A percentile compares a stretch with the other conserved stretches of the same genome.
Conservation (phyloP, 1,140 invertebrate species). For the Eupristina koningsbergeri region DNA sequence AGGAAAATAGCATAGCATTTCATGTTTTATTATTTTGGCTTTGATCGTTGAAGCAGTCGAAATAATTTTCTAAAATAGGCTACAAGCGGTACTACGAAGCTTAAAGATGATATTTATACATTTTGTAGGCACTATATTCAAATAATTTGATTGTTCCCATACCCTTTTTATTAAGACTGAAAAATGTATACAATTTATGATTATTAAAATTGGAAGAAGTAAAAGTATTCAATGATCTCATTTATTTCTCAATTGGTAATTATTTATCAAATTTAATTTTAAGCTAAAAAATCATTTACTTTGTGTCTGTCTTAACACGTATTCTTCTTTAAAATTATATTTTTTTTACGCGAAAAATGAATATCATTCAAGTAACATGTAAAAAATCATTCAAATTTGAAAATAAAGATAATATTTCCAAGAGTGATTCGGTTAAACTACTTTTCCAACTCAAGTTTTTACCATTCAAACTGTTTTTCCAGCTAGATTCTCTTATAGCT, state of each 20-base stretch:
- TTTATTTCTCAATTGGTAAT: too few relatives aligned
- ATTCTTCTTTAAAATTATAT: neutral
- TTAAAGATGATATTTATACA: neutral
- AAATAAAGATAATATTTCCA: too few relatives aligned
- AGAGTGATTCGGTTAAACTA: too few relatives aligned
- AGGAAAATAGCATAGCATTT: neutral
- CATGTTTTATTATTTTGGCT: too few relatives aligned
- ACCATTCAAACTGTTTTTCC: too few relatives aligned
- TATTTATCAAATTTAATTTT: too few relatives aligned
- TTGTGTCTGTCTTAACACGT: neutral
- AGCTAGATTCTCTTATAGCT: too few relatives aligned
- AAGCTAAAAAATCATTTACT: neutral
- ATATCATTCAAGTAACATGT: neutral
- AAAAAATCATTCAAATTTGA: too few relatives aligned
- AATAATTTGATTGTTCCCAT: too few relatives aligned
- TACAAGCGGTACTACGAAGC: neutral
- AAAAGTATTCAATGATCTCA: too few relatives aligned
- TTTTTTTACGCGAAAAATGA: neutral
- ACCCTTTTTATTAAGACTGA: neutral
- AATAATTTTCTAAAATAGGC: neutral
- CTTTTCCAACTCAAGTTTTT: too few relatives aligned
- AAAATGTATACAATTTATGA: neutral
- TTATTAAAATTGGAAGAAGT: neutral
- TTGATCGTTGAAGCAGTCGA: neutral
- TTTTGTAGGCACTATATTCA: neutral